Evolutionary conservation across 2,113 vertebrate species (phyloP).

Genomic region (Lepus timidus): DNA sequence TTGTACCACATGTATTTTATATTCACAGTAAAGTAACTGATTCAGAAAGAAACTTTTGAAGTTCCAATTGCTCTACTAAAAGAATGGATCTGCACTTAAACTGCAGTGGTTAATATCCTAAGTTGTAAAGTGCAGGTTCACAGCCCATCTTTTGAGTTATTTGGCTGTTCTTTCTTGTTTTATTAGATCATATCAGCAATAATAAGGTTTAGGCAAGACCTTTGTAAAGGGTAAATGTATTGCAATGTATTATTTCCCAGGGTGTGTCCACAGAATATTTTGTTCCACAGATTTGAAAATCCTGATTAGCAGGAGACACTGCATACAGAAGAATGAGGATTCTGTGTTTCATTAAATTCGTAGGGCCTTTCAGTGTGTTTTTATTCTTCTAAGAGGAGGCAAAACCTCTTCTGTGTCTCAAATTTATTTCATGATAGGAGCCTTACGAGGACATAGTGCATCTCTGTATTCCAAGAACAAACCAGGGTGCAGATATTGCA

Average conservation of each 20-base stretch:
- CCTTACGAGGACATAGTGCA: background rate
- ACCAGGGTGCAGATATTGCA: background rate
- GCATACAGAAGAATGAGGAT: rapidly evolving
- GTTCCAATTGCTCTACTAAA: background rate
- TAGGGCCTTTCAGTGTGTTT: background rate
- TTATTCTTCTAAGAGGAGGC: background rate
- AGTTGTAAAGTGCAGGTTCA: background rate
- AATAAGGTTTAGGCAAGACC: background rate
- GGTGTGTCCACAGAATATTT: background rate
- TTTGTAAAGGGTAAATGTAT: background rate
- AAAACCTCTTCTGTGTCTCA: background rate
- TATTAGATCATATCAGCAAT: background rate
- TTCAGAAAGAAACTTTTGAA: background rate
- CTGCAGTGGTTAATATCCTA: background rate
- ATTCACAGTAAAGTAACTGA: background rate
- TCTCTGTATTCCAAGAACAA: background rate
- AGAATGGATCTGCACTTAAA: background rate
- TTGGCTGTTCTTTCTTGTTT: background rate
- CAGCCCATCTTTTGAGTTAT: background rate
- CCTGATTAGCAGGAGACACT: background rate
- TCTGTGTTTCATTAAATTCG: background rate
- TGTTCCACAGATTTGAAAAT: too few relatives aligned
- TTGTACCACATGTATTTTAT: background rate
- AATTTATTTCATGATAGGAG: background rate
- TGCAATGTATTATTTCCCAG: background rate